Base-by-base conservation (phyloP, 2,113 vertebrate genomes). In the Equus quagga region DNA sequence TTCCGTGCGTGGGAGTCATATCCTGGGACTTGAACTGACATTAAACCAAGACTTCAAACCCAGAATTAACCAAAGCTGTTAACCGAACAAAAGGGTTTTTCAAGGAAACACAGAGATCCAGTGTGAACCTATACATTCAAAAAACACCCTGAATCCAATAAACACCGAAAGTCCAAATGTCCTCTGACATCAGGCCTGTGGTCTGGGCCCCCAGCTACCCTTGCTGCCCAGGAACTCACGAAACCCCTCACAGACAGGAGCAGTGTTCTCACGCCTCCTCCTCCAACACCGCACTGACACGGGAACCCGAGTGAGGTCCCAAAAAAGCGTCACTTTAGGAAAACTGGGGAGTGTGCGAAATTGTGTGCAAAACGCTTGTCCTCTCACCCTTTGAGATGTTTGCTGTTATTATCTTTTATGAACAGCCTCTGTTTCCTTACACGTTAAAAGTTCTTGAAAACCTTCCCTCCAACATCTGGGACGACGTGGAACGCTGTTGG, bases 211-310 rank as follows among this genome's bases (percentile, higher is more conserved):
- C 46, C 0, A 1, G 60, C 46, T 14, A 23, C 26, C 18, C 3
- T 2, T 0, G 69, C 19, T 11, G 36, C 64, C 54, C 9, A 4
- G 3, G 51, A 15, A 49, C 5, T 1, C 56, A 26, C 10, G 21
- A 56, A 26, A 69, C 6, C 8, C 21, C 33, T 24, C 23, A 2
- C 3, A 44, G 69, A 3, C 2, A 8, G 51, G 64, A 18, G 28
- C 21, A 26, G 44, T n/a, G 0, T 18, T 15, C n/a, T 62, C 56
- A 15, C 1, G 4, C 41, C 18, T 9, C 65, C 18, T 58, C 14
- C 23, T 8, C 4, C 5, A 44, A 26, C 51, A 21, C 51, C 0
- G 2, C 6, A n/a, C 58, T 36, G 3, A 14, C 4, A 3, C 2
- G 18, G 91, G 49, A 33, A 3, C 10, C 44, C 3, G 3, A 0